Base-by-base conservation (phyloP, 64 coral and sea anemone species). In the Porites australiensis region DNA sequence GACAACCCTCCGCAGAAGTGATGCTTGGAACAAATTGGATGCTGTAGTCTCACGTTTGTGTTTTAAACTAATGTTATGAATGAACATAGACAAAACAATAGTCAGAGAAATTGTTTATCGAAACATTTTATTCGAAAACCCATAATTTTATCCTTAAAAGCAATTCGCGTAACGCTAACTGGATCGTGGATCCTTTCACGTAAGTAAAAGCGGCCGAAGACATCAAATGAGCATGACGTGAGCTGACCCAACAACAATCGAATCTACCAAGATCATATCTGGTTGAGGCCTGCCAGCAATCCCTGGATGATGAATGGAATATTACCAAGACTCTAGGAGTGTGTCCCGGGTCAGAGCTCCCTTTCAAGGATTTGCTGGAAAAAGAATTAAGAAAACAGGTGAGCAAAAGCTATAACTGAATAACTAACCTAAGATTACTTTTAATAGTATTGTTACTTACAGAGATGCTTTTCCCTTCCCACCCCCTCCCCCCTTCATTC, bases 191-290 rank as follows among this genome's bases (percentile, higher is more conserved):
- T n/a, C n/a, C n/a, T n/a, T n/a, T n/a, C n/a, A n/a, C n/a, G n/a
- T n/a, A n/a, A n/a, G n/a, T n/a, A n/a, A n/a, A n/a, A n/a, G n/a
- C n/a, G n/a, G n/a, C n/a, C n/a, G n/a, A n/a, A n/a, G n/a, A n/a
- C n/a, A n/a, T n/a, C n/a, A n/a, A n/a, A n/a, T n/a, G n/a, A 13
- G 57, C 70, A 44, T 89, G 79, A 10, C 88, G 70, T 51, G 88
- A 89, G 76, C 22, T 89, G 75, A 52, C 88, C 4, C 59, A 89
- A 14, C 60, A 66, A 53, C 59, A 89, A 6, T 13, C 15, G 0
- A 68, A 46, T 62, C 52, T 89, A 11, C 88, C 76, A 37, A 69
- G 75, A 44, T 79, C 88, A 6, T 90, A 90, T 63, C 13, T 79
- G 8, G 75, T 90, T 14, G 55, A 90, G 65, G 76, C 75, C 13